A percentile compares a stretch with the other conserved stretches of the same genome.
phyloP scores from a whole-genome alignment of 2,888 invertebrate genomes.

The Germaria angustata region DNA sequence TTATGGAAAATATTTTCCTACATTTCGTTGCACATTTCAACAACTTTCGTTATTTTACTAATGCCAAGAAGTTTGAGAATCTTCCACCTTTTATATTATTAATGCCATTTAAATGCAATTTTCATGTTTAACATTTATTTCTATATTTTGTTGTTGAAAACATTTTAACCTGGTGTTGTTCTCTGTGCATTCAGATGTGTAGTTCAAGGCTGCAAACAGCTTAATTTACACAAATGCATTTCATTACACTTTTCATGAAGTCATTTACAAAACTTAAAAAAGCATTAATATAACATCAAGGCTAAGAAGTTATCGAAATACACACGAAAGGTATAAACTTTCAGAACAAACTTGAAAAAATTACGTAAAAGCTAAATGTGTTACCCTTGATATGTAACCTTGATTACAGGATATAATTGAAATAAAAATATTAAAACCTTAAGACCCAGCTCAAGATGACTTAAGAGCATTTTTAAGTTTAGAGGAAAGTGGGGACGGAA shows the following conservation, averaged over 20 bases:
- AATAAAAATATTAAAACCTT: too few species aligned
- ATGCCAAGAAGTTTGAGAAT: neutral
- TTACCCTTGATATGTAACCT: neutral
- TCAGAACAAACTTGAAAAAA: neutral
- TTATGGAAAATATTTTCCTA: neutral
- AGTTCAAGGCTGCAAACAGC: conserved; percentile 32
- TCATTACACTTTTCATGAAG: neutral
- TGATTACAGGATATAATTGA: neutral
- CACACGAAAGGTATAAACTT: too few species aligned
- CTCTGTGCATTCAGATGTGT: neutral
- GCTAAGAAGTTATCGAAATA: neutral
- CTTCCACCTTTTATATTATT: conserved; percentile 1
- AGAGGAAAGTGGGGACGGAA: too few species aligned
- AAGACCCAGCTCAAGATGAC: too few species aligned
- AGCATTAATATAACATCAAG: neutral
- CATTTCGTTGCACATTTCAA: neutral
- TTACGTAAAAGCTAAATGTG: neutral
- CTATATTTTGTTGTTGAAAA: conserved; percentile 3
- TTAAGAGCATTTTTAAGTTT: too few species aligned
- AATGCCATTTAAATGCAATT: conserved; percentile 38
- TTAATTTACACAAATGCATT: neutral
- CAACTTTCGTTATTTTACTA: neutral
- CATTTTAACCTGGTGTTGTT: conserved; percentile 17
- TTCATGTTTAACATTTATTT: conserved; percentile 16
- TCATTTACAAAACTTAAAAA: neutral